These are phyloP conservation scores for Drosophila fulvimacula DNA, from an alignment of 2,888 invertebrate genomes.

Conservation along the genomic window DNA sequence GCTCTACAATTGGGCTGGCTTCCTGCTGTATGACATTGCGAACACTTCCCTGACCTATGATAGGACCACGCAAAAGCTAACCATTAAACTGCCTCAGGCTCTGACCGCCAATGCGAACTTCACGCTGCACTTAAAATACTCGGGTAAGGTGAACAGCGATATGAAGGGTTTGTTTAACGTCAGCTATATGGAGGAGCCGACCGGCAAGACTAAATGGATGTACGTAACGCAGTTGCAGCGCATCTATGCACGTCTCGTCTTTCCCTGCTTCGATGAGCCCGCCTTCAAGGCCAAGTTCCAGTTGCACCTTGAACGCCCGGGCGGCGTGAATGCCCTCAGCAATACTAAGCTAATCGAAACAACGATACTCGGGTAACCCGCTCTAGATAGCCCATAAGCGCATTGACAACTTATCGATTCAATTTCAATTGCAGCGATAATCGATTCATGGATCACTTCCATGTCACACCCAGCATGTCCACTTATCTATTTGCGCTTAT, in stretches of 20 bases:
- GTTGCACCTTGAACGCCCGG: constrained; percentile 87
- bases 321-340: constrained; percentile 77
- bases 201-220: constrained; percentile 80
- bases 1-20: constrained; percentile 40
- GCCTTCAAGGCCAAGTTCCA: constrained; percentile 88
- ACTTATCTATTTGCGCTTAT: constrained; percentile 93
- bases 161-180: constrained; percentile 73
- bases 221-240: constrained; percentile 89
- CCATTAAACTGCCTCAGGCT: constrained; percentile 82
- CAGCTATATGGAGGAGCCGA: constrained; percentile 64
- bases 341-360: constrained; percentile 66
- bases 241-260: constrained; percentile 88
- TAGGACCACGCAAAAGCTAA: constrained; percentile 84
- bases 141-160: constrained; percentile 85
- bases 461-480: constrained; percentile 88
- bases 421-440: constrained; percentile 41
- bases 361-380: constrained; percentile 56
- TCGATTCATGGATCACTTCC: constrained; percentile 72
- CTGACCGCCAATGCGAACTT: constrained; percentile 83
- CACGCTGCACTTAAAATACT: constrained; percentile 85
- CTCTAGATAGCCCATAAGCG: neutral
- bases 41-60: constrained; percentile 56
- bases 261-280: constrained; percentile 93
- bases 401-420: constrained; percentile 2
- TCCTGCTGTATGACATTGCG: constrained; percentile 25